These are phyloP conservation scores for Pipistrellus nathusii DNA, from an alignment of 2,797 vertebrate genomes.

Conservation along the genomic window DNA sequence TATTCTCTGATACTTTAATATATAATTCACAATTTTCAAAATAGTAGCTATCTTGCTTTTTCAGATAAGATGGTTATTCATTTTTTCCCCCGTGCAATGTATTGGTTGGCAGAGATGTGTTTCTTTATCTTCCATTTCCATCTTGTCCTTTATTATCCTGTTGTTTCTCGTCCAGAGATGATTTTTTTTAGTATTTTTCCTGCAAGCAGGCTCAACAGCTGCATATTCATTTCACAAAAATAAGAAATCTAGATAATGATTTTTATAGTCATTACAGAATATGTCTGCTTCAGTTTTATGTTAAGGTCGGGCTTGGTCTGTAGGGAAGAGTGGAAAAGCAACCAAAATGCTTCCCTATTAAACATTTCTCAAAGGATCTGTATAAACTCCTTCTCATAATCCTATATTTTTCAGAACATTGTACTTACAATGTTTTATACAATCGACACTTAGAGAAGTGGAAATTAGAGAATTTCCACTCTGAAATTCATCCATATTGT, in stretches of 20 bases:
- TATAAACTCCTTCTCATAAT: neutral
- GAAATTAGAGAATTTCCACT: too few relatives aligned
- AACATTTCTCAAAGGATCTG: neutral
- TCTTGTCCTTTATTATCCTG: neutral
- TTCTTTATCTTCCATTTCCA: neutral
- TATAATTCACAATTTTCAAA: neutral
- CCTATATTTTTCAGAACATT: neutral
- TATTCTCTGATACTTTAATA: neutral
- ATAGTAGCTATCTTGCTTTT: neutral
- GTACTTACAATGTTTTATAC: neutral
- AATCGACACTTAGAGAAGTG: neutral
- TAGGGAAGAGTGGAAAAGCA: neutral
- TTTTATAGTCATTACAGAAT: neutral
- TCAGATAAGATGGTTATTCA: neutral
- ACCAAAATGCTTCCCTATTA: neutral
- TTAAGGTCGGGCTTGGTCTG: neutral
- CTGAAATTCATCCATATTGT: neutral
- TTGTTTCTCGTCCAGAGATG: conserved; percentile 9
- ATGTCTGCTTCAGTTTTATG: neutral
- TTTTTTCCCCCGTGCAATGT: neutral
- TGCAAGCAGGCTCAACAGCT: neutral
- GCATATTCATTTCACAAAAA: conserved; percentile 10
- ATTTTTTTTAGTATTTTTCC: conserved; percentile 1
- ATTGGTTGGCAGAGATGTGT: neutral
- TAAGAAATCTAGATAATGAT: neutral